Conservation (phyloP, 2,888 invertebrate species). For the Cephus sareptanus region DNA sequence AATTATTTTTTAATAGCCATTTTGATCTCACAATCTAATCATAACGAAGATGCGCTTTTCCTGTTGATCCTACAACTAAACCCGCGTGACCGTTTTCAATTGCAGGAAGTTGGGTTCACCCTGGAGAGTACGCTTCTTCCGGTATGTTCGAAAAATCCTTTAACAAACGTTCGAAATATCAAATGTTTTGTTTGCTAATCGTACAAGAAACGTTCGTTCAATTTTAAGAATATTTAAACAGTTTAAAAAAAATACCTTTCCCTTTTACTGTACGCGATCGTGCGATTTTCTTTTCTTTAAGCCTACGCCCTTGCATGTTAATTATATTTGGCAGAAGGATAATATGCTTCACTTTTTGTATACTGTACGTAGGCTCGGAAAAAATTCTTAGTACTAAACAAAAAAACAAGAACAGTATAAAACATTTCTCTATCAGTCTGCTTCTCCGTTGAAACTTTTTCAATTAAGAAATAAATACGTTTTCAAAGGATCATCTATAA, state of each 20-base stretch:
- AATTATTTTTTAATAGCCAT: background rate
- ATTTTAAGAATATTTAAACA: constrained; percentile 12
- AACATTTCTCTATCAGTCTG: background rate
- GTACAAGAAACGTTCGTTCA: constrained; percentile 19
- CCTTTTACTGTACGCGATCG: background rate
- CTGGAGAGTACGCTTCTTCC: constrained; percentile 98
- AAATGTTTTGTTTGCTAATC: constrained; percentile 26
- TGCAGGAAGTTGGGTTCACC: constrained; percentile 96
- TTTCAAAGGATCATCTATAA: background rate
- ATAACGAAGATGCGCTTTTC: background rate
- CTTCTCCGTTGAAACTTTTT: background rate
- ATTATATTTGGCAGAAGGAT: background rate
- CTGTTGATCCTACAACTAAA: background rate
- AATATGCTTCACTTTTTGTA: background rate
- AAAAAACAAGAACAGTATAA: background rate
- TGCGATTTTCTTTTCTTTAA: background rate
- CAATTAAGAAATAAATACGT: background rate
- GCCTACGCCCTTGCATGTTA: background rate
- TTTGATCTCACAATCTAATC: background rate
- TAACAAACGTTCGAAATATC: constrained; percentile 24
- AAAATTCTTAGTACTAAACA: background rate
- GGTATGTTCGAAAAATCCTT: constrained; percentile 73
- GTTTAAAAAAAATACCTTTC: background rate
- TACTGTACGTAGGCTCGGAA: background rate
- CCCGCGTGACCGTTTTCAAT: constrained; percentile 25